A percentile compares a stretch with the other conserved stretches of the same genome.
Conservation (phyloP, 2,113 vertebrate genomes). For the Heteronetta atricapilla region DNA sequence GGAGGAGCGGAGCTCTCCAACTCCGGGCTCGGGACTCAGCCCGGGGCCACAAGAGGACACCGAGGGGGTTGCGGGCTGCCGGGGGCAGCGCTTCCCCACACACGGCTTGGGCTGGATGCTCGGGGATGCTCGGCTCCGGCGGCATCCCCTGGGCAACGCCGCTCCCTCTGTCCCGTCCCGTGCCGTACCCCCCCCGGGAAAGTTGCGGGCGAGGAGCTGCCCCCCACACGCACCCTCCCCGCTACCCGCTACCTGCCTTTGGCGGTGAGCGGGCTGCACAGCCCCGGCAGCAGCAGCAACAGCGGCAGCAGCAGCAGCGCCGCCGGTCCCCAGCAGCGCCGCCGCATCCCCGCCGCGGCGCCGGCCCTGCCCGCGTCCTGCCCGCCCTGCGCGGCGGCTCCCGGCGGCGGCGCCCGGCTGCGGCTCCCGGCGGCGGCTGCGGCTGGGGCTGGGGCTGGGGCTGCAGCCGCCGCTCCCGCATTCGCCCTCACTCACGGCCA, state of each 20-base stretch:
- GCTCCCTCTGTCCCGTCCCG: background rate
- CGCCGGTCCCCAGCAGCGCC: constrained; percentile 47
- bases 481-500: constrained; percentile 51
- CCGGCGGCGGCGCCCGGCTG: too few relatives aligned
- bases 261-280: constrained; percentile 55
- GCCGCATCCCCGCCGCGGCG: background rate
- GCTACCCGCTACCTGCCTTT: constrained; percentile 71
- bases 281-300: constrained; percentile 71
- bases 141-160: background rate
- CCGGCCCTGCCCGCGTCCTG: background rate
- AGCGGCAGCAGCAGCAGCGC: constrained; percentile 45
- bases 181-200: background rate
- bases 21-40: too few relatives aligned
- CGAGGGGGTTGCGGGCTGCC: too few relatives aligned
- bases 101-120: too few relatives aligned
- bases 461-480: constrained; percentile 12
- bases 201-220: background rate
- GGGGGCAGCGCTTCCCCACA: too few relatives aligned
- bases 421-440: background rate
- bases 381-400: background rate
- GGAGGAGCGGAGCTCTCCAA: too few relatives aligned
- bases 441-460: too few relatives aligned
- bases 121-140: too few relatives aligned
- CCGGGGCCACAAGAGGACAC: too few relatives aligned
- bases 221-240: background rate